phyloP scores from a whole-genome alignment of 2,113 vertebrate genomes.

The Nerophis lumbriciformis region DNA sequence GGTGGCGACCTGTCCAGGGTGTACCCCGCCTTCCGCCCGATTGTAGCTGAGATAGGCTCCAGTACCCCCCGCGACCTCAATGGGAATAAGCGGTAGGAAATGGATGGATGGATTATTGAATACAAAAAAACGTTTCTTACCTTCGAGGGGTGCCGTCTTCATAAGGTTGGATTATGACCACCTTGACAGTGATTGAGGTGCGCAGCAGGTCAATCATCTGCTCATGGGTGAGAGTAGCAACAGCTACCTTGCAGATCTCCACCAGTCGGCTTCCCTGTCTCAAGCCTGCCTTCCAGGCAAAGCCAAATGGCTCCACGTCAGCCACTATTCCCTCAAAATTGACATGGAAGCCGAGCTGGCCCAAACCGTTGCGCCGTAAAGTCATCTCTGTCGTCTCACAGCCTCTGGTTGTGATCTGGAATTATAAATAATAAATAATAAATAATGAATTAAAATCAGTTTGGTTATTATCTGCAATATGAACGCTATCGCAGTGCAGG shows the following conservation, averaged over 20 bases:
- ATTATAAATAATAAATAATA: no score
- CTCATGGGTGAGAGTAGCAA: slow-evolving; percentile 92
- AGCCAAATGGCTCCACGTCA: slow-evolving; percentile 94
- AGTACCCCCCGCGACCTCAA: no score
- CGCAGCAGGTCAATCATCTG: slow-evolving; percentile 97
- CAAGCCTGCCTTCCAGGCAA: slow-evolving; percentile 93
- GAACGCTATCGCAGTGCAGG: neutral
- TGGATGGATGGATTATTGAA: no score
- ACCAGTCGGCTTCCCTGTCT: slow-evolving; percentile 93
- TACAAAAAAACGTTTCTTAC: slow-evolving; percentile 55
- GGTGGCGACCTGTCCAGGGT: no score
- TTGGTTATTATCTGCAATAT: slow-evolving; percentile 2
- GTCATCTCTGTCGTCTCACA: slow-evolving; percentile 94
- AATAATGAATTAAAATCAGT: neutral
- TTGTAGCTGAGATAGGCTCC: no score
- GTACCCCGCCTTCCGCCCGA: no score
- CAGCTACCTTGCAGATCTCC: slow-evolving; percentile 95
- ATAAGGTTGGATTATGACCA: slow-evolving; percentile 92
- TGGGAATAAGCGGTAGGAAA: no score
- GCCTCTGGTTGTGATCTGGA: slow-evolving; percentile 85
- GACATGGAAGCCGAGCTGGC: slow-evolving; percentile 95
- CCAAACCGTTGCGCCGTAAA: slow-evolving; percentile 84
- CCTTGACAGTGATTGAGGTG: slow-evolving; percentile 88
- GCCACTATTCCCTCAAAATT: slow-evolving; percentile 98
- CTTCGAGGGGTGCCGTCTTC: slow-evolving; percentile 90